Conservation (phyloP, 2,888 invertebrate genomes). For the Plusia festucae region DNA sequence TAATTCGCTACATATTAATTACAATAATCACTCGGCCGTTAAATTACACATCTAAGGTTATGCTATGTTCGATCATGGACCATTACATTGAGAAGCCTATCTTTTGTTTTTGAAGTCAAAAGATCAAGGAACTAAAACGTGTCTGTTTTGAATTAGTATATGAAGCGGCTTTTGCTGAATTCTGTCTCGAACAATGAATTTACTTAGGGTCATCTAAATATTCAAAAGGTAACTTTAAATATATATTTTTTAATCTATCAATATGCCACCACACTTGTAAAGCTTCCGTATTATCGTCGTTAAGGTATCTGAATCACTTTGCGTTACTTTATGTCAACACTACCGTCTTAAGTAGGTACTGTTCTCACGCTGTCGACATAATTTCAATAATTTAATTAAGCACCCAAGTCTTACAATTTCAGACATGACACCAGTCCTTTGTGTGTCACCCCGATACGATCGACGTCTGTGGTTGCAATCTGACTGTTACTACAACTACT, state of each 20-base stretch:
- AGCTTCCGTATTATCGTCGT: background rate
- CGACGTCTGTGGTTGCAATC: constrained; percentile 42
- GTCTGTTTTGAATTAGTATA: background rate
- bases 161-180: background rate
- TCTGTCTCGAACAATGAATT: background rate
- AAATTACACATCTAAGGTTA: constrained; percentile 44
- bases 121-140: background rate
- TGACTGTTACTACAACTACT: too few relatives aligned
- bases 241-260: background rate
- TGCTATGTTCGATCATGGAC: constrained; percentile 10
- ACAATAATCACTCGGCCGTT: constrained; percentile 38
- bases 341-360: background rate
- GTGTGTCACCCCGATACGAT: constrained; percentile 29
- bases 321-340: background rate
- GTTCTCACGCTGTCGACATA: constrained; percentile 28
- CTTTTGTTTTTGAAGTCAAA: background rate
- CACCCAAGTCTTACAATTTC: constrained; percentile 22
- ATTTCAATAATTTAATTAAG: constrained; percentile 24
- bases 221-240: background rate
- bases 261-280: background rate
- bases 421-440: constrained; percentile 10
- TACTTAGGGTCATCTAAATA: background rate
- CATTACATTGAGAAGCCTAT: constrained; percentile 8
- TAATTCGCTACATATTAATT: constrained; percentile 50
- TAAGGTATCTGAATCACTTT: too few relatives aligned